Percentiles rank a stretch among this genome's conserved stretches.
phyloP scores from a whole-genome alignment of 2,113 vertebrate genomes.

The Corythaeola cristata region DNA sequence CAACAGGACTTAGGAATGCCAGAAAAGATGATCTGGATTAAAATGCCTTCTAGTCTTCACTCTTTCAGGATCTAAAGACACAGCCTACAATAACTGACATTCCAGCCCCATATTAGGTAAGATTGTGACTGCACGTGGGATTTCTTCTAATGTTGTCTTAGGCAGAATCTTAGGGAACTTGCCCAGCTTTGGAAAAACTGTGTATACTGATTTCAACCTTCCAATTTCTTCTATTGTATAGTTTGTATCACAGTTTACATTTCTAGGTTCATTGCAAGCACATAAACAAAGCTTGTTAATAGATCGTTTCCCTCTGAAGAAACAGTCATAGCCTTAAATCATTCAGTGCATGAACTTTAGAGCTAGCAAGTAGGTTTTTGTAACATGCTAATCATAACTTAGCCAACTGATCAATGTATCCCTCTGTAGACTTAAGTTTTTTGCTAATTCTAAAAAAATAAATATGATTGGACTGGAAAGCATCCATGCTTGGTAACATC shows the following conservation, averaged over 20 bases:
- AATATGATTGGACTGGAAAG: constrained; percentile 19
- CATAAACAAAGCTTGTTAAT: not conserved
- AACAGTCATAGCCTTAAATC: not conserved
- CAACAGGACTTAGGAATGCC: not conserved
- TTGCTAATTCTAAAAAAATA: constrained; percentile 9
- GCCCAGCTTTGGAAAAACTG: not conserved
- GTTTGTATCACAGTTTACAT: not conserved
- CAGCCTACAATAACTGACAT: not conserved
- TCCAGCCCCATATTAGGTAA: not conserved
- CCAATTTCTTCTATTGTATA: not conserved
- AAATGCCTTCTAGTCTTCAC: not conserved
- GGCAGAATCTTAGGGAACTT: not conserved
- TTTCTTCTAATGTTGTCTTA: not conserved
- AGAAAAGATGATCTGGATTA: not conserved
- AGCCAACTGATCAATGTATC: not conserved
- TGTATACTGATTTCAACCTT: not conserved
- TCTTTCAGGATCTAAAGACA: not conserved
- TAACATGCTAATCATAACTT: not conserved
- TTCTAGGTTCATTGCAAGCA: not conserved
- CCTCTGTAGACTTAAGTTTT: not conserved
- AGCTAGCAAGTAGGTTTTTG: not conserved
- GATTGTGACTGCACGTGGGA: not conserved
- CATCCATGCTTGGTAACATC: constrained; percentile 8
- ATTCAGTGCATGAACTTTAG: not conserved
- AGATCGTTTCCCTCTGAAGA: not conserved